Base-by-base conservation (phyloP, 2,888 invertebrate species). In the Germaria angustata region DNA sequence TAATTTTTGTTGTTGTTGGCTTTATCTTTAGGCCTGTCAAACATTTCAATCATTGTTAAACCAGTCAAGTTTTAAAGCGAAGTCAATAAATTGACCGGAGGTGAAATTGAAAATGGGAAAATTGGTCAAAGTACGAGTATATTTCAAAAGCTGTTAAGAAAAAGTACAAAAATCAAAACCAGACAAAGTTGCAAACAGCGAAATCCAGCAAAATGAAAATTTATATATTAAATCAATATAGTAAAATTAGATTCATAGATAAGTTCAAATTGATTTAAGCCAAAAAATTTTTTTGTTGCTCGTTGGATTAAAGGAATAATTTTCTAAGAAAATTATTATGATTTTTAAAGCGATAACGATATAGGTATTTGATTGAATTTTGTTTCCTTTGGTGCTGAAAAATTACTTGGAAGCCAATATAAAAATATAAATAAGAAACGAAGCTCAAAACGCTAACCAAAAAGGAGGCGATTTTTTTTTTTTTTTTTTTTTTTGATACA, bases 41-140 rank as follows among this genome's bases (percentile, higher is more conserved):
- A 68, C 76, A 83, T 76, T 72, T 83, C 80, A 83, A 83, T 76
- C 83, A 76, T 76, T 66, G 66, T 32, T 71, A 66, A 72, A 65
- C 24, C 34, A 66, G 55, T 44, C 55, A 65, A 55, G 51, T 61
- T 59, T 75, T 75, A 28, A 79, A 76, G 71, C 72, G 46, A 77
- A 73, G 81, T 73, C 57, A 73, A 73, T 81, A 75, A 84, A 81
- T 84, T 84, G 78, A 72, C 84, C 81, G 79, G 79, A 81, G 81
- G 84, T 84, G 84, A 84, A 84, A 84, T 81, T 79, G 66, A 66
- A 81, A 84, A 81, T 71, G 61, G n/a, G 61, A 81, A 75, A 71
- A 81, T 69, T 76, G 66, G 44, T 63, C 66, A 77, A 36, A 61
- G 46, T 66, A 66, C 46, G 44, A 61, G 46, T 66, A 66, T 55